phyloP scores from a whole-genome alignment of 2,888 invertebrate genomes.

The Epinotia nisella region DNA sequence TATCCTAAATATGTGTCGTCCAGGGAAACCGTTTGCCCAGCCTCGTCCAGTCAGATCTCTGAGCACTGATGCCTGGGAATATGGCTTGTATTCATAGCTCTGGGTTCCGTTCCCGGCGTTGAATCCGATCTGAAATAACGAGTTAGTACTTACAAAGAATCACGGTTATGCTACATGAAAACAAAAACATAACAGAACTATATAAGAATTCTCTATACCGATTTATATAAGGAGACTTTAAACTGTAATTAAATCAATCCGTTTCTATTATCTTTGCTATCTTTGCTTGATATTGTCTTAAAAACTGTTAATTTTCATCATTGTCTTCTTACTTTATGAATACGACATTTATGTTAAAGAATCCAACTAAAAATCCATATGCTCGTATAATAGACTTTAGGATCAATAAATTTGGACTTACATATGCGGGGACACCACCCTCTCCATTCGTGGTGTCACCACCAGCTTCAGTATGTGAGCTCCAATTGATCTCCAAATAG shows the following conservation, averaged over 20 bases:
- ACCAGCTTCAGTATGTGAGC: constrained; percentile 95
- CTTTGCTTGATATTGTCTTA: too few species aligned
- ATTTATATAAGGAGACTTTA: too few species aligned
- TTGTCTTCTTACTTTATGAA: not conserved
- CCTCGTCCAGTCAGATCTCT: constrained; percentile 93
- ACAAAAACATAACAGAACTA: not conserved
- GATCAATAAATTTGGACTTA: constrained; percentile 80
- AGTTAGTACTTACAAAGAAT: not conserved
- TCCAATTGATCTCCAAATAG: constrained; percentile 96
- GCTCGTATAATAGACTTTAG: not conserved
- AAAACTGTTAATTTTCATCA: not conserved
- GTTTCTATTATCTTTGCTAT: too few species aligned
- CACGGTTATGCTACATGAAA: not conserved
- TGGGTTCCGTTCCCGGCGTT: constrained; percentile 98
- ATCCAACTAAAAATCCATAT: not conserved
- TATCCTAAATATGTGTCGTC: constrained; percentile 96
- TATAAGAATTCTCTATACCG: not conserved
- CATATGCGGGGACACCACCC: constrained; percentile 94
- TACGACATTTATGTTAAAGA: not conserved
- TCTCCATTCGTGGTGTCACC: constrained; percentile 94
- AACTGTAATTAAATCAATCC: too few species aligned
- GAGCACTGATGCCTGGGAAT: constrained; percentile 94
- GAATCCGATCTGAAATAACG: constrained; percentile 91
- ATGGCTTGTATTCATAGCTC: constrained; percentile 94
- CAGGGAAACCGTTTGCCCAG: constrained; percentile 94